Evolutionary conservation across 2,113 vertebrate species (phyloP).

Genomic region (Cyanoramphus novaezelandiae): DNA sequence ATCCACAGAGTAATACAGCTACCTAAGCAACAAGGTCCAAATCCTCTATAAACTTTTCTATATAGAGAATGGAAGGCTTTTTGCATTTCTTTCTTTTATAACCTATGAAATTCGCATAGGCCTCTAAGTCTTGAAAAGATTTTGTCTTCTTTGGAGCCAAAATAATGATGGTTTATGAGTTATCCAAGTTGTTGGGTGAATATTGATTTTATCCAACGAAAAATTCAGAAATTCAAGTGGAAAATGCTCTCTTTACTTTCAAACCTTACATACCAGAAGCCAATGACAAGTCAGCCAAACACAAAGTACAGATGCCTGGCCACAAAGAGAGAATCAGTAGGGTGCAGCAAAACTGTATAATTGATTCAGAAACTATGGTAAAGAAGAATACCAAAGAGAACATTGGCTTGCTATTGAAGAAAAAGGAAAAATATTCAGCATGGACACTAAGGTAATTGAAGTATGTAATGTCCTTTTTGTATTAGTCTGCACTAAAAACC

Average conservation of each 20-base stretch:
- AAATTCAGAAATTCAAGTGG: neutral
- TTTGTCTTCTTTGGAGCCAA: neutral
- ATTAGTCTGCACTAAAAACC: neutral
- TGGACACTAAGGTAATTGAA: neutral
- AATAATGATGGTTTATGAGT: neutral
- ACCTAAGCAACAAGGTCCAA: neutral
- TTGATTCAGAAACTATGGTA: neutral
- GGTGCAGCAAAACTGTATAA: neutral
- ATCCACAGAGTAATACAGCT: neutral
- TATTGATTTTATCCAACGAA: neutral
- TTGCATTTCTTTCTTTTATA: neutral
- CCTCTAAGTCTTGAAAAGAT: neutral
- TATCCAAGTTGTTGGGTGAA: neutral
- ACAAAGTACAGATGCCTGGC: neutral
- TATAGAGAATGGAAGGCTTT: neutral
- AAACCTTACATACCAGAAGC: neutral
- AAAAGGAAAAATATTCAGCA: neutral
- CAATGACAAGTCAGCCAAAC: neutral
- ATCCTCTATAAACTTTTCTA: neutral
- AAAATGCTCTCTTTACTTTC: neutral
- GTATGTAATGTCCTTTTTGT: neutral
- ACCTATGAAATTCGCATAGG: neutral
- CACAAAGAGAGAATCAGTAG: neutral
- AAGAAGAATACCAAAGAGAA: neutral
- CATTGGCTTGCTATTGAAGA: neutral